Base-by-base conservation (phyloP, 2,113 vertebrate species). In the Etheostoma spectabile region DNA sequence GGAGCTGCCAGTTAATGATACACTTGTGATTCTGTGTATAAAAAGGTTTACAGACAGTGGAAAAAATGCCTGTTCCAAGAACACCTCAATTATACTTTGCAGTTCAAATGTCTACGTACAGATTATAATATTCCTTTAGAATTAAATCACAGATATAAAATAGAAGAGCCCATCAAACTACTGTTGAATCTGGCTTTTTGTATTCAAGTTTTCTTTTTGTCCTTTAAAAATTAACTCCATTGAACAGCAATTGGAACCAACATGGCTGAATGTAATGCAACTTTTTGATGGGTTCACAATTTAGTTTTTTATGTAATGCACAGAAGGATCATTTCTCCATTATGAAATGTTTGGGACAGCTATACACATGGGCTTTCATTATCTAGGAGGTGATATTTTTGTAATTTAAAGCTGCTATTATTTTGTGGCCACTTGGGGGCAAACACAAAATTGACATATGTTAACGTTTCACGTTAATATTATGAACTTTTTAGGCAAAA, bases 1-100 rank as follows among this genome's bases (percentile, higher is more conserved):
- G 55, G 87, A 87, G 81, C 84, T 85, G 79, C 77, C 88, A 80
- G 83, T 91, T 92, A 86, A 93, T 87, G 84, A 92, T 88, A 88
- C 82, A 90, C 87, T 90, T 86, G 86, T 82, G 89, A 87, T 86
- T 92, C 82, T 69, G 68, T 51, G 71, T 62, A 64, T 75, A 61
- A 89, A 30, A 86, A 84, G 86, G 68, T 87, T 84, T 84, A 61
- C 55, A 90, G 85, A 79, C 69, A 61, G 55, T 52, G 74, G 61
- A 68, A 78, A 52, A 74, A 79, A 64, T 15, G 24, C 3, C 11
- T 14, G 2, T 33, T 65, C 27, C 2, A 66, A 82, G 69, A 60
- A 77, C 38, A 64, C 70, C 71, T 85, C 19, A 60, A 74, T 62
- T 55, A 27, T 74, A 30, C 72, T 73, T 77, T 74, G 19, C 49